A percentile compares a stretch with the other conserved stretches of the same genome.
phyloP scores from a whole-genome alignment of 2,113 vertebrate species.

The Heliornis fulica region DNA sequence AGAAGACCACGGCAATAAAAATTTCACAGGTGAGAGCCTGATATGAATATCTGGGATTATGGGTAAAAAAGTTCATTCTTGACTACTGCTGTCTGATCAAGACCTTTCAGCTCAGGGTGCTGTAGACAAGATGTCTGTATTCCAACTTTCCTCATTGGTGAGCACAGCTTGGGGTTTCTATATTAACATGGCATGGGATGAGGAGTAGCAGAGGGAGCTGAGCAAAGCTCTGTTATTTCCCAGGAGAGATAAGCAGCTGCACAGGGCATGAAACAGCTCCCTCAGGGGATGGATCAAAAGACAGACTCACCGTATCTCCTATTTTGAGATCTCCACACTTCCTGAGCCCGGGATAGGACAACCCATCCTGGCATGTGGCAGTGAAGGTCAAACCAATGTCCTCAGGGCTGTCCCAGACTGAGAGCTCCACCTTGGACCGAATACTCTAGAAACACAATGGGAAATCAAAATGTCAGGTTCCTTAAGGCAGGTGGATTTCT shows the following conservation, averaged over 20 bases:
- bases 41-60: not conserved
- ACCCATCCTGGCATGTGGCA: conserved; percentile 92
- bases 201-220: not conserved
- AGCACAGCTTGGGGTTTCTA: too few relatives aligned
- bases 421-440: conserved; percentile 95
- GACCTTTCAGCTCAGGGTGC: not conserved
- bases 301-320: conserved; percentile 91
- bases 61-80: not conserved
- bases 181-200: accelerated
- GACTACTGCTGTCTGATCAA: not conserved
- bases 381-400: conserved; percentile 90
- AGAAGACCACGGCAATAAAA: not conserved
- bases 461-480: not conserved
- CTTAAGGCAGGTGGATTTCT: not conserved
- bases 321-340: conserved; percentile 94
- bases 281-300: not conserved
- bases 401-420: conserved; percentile 92
- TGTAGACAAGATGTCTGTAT: not conserved
- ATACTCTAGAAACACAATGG: conserved; percentile 82
- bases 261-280: not conserved
- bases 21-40: not conserved
- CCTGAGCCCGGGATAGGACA: conserved; percentile 84
- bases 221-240: not conserved
- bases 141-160: not conserved
- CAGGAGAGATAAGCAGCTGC: accelerated